Conservation (phyloP, 1,140 invertebrate genomes). For the Cydia pomonella region DNA sequence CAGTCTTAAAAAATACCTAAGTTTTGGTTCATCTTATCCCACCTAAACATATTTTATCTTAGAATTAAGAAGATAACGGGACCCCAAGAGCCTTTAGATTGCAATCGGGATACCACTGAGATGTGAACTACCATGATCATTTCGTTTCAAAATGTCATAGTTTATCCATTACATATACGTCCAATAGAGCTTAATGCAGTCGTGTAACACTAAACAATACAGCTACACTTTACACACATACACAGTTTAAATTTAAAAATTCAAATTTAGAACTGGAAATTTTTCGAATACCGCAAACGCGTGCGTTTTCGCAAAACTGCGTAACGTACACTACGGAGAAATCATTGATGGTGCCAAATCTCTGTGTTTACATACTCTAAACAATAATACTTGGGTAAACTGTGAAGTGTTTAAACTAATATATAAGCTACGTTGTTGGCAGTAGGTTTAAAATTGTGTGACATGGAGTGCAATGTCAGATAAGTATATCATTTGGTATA, state of each 20-base stretch:
- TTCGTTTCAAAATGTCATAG: no score
- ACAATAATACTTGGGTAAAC: constrained; percentile 29
- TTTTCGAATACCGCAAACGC: constrained; percentile 26
- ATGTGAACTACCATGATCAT: no score
- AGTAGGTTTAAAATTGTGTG: not conserved
- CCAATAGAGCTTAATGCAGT: not conserved
- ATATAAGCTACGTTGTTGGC: not conserved
- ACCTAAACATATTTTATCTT: no score
- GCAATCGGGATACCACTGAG: no score
- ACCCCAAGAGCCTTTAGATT: no score
- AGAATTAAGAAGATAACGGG: no score
- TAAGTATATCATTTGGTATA: constrained; percentile 6
- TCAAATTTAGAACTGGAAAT: constrained; percentile 37
- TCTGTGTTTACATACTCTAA: constrained; percentile 26
- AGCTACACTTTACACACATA: constrained; percentile 16
- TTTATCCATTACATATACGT: no score
- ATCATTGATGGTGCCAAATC: constrained; percentile 42
- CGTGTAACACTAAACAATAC: constrained; percentile 30
- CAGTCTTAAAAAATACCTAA: no score
- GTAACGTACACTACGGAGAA: constrained; percentile 38
- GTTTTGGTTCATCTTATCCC: no score
- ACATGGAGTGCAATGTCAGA: not conserved
- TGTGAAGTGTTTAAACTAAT: not conserved
- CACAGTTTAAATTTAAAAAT: constrained; percentile 19
- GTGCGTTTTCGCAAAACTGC: constrained; percentile 24